Evolutionary conservation across 2,888 invertebrate genomes (phyloP).

Genomic region (Iphiclides podalirius): DNA sequence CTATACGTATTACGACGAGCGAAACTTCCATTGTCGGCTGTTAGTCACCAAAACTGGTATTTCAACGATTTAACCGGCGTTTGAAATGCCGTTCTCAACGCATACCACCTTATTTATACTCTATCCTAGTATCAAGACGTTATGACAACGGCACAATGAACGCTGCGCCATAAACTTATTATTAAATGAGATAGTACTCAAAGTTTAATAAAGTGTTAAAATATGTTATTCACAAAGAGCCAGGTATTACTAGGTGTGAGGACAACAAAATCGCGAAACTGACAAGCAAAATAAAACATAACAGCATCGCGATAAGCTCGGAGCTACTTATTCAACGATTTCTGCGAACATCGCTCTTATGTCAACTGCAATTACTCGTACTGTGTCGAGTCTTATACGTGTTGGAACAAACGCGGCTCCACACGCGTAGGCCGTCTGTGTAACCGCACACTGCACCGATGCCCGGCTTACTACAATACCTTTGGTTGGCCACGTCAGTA

Average conservation of each 20-base stretch:
- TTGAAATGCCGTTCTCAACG: no score
- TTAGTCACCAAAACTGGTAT: slow-evolving; percentile 21
- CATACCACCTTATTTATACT: no score
- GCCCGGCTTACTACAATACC: slow-evolving; percentile 23
- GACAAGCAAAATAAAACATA: no score
- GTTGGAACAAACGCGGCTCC: slow-evolving; percentile 3
- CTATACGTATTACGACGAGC: slow-evolving; percentile 26
- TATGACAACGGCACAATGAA: no score
- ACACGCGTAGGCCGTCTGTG: slow-evolving; percentile 17
- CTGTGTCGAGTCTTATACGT: slow-evolving; percentile 12
- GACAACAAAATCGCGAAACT: neutral
- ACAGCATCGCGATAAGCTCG: slow-evolving; percentile 6
- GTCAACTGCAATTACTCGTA: slow-evolving; percentile 23
- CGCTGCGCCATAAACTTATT: no score
- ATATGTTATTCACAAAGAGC: neutral
- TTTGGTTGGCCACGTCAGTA: slow-evolving; percentile 26
- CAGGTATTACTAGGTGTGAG: neutral
- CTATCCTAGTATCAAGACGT: no score
- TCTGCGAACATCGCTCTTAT: slow-evolving; percentile 26
- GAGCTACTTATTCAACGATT: slow-evolving; percentile 26
- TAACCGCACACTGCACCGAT: slow-evolving; percentile 17
- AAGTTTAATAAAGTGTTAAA: no score
- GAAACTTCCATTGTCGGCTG: slow-evolving; percentile 28
- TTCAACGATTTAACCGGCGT: slow-evolving; percentile 8
- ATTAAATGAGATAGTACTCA: no score